phyloP scores from a whole-genome alignment of 2,888 invertebrate genomes.

The Agapostemon virescens region DNA sequence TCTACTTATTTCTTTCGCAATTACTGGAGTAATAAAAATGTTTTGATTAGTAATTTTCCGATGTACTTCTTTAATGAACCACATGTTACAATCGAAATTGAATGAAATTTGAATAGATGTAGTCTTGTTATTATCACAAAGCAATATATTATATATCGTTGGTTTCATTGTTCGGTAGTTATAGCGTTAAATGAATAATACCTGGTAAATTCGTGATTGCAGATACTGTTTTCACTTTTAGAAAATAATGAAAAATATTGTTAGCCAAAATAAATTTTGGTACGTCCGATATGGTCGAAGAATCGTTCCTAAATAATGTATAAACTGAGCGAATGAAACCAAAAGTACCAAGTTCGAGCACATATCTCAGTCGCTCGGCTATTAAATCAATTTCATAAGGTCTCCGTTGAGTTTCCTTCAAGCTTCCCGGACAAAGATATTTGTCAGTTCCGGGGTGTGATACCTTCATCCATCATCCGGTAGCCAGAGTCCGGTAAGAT shows the following conservation, averaged over 20 bases:
- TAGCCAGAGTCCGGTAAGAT: slow-evolving; percentile 30
- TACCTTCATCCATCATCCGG: slow-evolving; percentile 30
- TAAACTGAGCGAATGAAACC: not conserved
- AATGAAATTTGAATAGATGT: no score
- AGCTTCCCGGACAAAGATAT: slow-evolving; percentile 14
- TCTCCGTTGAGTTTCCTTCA: not conserved
- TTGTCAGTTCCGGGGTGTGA: slow-evolving; percentile 1
- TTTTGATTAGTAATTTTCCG: no score
- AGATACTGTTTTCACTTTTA: not conserved
- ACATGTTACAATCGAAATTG: no score
- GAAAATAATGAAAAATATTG: not conserved
- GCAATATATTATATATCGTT: no score
- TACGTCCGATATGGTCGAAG: not conserved
- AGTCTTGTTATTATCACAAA: no score
- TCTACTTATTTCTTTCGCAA: no score
- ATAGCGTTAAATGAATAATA: no score
- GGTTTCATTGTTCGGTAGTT: no score
- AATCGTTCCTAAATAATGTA: not conserved
- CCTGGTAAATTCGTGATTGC: no score
- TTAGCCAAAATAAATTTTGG: not conserved
- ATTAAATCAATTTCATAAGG: slow-evolving; percentile 13
- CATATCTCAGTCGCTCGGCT: not conserved
- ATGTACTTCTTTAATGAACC: no score
- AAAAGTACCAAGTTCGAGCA: not conserved
- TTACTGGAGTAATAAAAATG: no score